Evolutionary conservation across 2,797 vertebrate genomes (phyloP).

Genomic region (Chrosomus eos): DNA sequence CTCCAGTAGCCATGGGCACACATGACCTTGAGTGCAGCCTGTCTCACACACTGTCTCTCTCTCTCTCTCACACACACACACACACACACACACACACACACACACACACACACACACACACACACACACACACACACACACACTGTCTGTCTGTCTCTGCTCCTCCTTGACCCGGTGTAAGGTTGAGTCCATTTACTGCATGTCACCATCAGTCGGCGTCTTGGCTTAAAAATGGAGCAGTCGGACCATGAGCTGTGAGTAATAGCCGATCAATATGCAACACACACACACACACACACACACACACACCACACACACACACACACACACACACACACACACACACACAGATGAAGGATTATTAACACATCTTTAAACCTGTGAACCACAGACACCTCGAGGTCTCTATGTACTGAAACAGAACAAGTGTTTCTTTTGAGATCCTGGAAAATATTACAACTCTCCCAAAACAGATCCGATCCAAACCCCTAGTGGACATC

Average conservation of each 20-base stretch:
- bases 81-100: conserved; percentile 13
- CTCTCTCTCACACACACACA: conserved; percentile 6
- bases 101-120: conserved; percentile 17
- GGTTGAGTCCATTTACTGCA: conserved; percentile 37
- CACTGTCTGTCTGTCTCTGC: conserved; percentile 24
- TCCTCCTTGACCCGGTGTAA: conserved; percentile 22
- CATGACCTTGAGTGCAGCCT: conserved; percentile 56
- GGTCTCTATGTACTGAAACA: conserved; percentile 15
- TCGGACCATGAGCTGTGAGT: conserved; percentile 43
- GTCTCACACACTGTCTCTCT: background rate
- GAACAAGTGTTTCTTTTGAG: conserved; percentile 24
- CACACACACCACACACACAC: background rate
- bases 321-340: conserved; percentile 30
- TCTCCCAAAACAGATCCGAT: background rate
- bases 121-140: conserved; percentile 8
- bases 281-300: conserved; percentile 31
- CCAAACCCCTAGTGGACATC: background rate
- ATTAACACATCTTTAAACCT: conserved; percentile 44
- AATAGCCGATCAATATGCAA: conserved; percentile 46
- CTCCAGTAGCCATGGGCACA: conserved; percentile 55
- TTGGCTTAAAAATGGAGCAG: conserved; percentile 49
- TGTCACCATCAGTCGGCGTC: conserved; percentile 28
- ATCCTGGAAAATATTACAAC: background rate
- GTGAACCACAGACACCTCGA: conserved; percentile 25
- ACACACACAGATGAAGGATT: conserved; percentile 17